A percentile compares a stretch with the other conserved stretches of the same genome.
phyloP scores from a whole-genome alignment of 1,140 invertebrate species.

The Drosophila quadrilineata region DNA sequence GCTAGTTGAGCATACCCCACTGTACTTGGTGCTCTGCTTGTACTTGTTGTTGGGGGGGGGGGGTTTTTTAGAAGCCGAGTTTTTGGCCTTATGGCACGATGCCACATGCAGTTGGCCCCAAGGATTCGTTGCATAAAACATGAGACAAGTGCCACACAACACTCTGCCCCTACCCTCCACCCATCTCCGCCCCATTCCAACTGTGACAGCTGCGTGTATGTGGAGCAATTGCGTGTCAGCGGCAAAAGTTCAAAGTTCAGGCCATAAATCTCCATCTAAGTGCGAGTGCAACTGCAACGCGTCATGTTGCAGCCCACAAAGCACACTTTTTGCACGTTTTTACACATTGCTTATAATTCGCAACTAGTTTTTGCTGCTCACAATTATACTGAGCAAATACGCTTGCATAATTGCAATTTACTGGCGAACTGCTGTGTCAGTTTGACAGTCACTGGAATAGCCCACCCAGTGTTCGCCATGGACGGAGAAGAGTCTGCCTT shows the following conservation, averaged over 20 bases:
- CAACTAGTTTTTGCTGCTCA: background rate
- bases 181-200: too few relatives aligned
- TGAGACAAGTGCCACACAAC: slow-evolving; percentile 20
- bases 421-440: slow-evolving; percentile 13
- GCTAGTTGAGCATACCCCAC: background rate
- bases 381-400: background rate
- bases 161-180: background rate
- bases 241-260: slow-evolving; percentile 48
- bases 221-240: slow-evolving; percentile 43
- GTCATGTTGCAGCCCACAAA: too few relatives aligned
- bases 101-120: slow-evolving; percentile 35
- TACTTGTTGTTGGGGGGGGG: slow-evolving; percentile 8
- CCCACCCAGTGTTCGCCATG: too few relatives aligned
- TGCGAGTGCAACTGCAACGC: slow-evolving; percentile 4
- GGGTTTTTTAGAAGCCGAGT: slow-evolving; percentile 63
- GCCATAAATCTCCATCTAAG: slow-evolving; percentile 41
- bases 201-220: slow-evolving; percentile 30
- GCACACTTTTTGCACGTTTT: too few relatives aligned
- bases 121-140: slow-evolving; percentile 45
- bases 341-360: background rate
- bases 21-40: background rate
- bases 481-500: too few relatives aligned
- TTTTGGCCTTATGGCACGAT: slow-evolving; percentile 69
- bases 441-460: slow-evolving; percentile 33
- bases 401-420: slow-evolving; percentile 14